These are phyloP conservation scores for Syngnathus typhle DNA, from an alignment of 2,113 vertebrate species.

Conservation along the genomic window DNA sequence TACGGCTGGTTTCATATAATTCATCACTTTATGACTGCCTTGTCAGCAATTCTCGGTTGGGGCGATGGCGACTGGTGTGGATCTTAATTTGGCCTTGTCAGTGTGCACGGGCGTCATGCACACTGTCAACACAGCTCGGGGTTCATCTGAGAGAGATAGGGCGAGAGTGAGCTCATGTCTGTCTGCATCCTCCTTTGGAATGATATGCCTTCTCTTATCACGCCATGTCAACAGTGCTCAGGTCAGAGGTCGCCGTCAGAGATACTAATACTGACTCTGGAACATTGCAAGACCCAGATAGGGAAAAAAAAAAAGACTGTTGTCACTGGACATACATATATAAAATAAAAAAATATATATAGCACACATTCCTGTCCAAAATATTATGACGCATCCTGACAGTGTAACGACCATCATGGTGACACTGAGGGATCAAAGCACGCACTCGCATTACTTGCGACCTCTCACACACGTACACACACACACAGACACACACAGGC, in stretches of 20 bases:
- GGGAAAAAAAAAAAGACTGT: background rate
- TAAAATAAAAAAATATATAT: no score
- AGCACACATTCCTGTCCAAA: background rate
- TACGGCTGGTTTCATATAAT: constrained; percentile 34
- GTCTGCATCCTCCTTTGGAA: background rate
- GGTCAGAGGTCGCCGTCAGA: constrained; percentile 12
- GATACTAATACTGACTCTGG: background rate
- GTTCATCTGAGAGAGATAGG: background rate
- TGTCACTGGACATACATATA: background rate
- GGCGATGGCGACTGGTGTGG: constrained; percentile 17
- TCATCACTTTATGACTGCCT: constrained; percentile 32
- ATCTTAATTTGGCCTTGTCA: constrained; percentile 37
- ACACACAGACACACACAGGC: constrained; percentile 8
- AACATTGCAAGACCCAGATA: background rate
- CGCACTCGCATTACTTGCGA: constrained; percentile 42
- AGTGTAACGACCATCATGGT: constrained; percentile 35
- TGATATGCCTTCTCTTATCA: constrained; percentile 1
- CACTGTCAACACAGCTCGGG: constrained; percentile 24
- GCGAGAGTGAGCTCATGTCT: constrained; percentile 5
- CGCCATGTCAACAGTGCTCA: constrained; percentile 11
- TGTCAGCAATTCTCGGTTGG: constrained; percentile 43
- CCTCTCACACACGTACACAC: constrained; percentile 19
- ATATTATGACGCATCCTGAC: background rate
- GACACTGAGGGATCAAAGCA: constrained; percentile 47
- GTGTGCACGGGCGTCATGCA: constrained; percentile 21